These are phyloP conservation scores for Paralichthys olivaceus DNA, from an alignment of 2,113 vertebrate species.

Conservation along the genomic window DNA sequence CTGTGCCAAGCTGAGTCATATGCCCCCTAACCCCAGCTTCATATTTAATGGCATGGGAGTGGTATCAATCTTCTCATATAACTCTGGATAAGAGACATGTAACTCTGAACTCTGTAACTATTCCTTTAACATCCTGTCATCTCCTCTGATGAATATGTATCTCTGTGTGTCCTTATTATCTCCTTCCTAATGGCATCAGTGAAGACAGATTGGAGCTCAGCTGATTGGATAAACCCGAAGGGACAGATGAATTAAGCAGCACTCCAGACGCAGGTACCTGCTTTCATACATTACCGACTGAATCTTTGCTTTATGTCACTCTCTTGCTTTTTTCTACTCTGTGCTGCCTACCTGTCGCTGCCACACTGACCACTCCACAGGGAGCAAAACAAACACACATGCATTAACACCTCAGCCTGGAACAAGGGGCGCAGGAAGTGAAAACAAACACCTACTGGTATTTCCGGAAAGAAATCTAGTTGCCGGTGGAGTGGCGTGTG, in stretches of 20 bases:
- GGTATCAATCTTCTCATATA: not conserved
- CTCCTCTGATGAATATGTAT: not conserved
- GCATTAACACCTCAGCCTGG: constrained; percentile 7
- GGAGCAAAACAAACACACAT: not conserved
- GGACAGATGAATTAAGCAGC: constrained; percentile 38
- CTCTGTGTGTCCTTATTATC: constrained; percentile 20
- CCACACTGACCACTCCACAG: not conserved
- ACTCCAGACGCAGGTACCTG: constrained; percentile 31
- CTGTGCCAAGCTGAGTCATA: not conserved
- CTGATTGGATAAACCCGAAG: constrained; percentile 42
- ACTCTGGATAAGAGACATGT: not conserved
- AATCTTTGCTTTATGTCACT: not conserved
- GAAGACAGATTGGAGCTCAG: constrained; percentile 46
- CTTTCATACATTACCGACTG: constrained; percentile 2
- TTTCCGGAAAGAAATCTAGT: constrained; percentile 24
- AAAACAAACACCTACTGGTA: constrained; percentile 10
- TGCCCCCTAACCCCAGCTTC: not conserved
- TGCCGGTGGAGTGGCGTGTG: not conserved
- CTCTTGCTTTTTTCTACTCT: not conserved
- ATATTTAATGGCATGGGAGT: not conserved
- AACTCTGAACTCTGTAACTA: not conserved
- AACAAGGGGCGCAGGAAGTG: constrained; percentile 24
- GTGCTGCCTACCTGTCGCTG: constrained; percentile 27
- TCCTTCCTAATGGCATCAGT: constrained; percentile 22
- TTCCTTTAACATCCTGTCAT: not conserved